These are phyloP conservation scores for Epirrhoe alternata DNA, from an alignment of 2,888 invertebrate species.

Conservation along the genomic window DNA sequence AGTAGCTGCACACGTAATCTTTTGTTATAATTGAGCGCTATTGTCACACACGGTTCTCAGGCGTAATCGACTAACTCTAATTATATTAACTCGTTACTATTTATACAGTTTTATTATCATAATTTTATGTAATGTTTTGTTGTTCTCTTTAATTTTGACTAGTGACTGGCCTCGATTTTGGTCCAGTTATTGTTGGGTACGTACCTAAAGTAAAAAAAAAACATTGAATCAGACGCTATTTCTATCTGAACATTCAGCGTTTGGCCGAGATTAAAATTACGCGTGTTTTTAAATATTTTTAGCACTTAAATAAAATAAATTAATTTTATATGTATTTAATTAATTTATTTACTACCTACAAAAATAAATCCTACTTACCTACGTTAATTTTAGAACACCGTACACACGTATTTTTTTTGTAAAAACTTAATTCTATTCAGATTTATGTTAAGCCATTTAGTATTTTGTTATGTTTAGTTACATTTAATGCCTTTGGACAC, in stretches of 20 bases:
- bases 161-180: no score
- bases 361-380: no score
- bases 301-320: no score
- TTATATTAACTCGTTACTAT: slow-evolving; percentile 30
- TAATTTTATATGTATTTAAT: no score
- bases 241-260: no score
- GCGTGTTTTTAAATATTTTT: no score
- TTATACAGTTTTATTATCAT: slow-evolving; percentile 26
- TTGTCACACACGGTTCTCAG: slow-evolving; percentile 38
- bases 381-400: not conserved
- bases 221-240: no score
- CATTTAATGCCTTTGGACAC: slow-evolving; percentile 30
- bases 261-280: no score
- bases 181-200: no score
- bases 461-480: slow-evolving; percentile 21
- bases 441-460: slow-evolving; percentile 6
- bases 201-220: no score
- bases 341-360: no score
- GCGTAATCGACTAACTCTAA: slow-evolving; percentile 28
- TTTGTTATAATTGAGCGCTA: slow-evolving; percentile 36
- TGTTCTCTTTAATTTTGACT: slow-evolving; percentile 5
- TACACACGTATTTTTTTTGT: not conserved
- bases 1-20: slow-evolving; percentile 34
- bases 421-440: slow-evolving; percentile 8
- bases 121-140: slow-evolving; percentile 21